Evolutionary conservation across 2,113 vertebrate genomes (phyloP).

Genomic region (Dromaius novaehollandiae): DNA sequence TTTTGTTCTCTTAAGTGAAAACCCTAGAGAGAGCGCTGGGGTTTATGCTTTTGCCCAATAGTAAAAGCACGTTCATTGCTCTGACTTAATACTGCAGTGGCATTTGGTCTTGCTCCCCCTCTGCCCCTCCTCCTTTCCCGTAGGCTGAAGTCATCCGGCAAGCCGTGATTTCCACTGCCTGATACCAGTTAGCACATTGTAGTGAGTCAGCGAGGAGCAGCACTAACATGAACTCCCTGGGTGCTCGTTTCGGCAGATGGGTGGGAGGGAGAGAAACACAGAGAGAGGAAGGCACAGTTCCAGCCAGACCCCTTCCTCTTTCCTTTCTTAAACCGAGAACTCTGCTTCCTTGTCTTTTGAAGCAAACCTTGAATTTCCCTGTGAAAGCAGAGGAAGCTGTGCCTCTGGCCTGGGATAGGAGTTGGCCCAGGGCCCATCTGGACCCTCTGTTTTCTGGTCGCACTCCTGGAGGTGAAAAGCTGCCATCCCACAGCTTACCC

Average conservation of each 20-base stretch:
- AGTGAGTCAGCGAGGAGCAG: background rate
- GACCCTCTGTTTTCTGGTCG: background rate
- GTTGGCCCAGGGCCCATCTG: background rate
- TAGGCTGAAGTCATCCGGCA: conserved; percentile 26
- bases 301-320: background rate
- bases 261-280: background rate
- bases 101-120: background rate
- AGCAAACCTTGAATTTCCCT: background rate
- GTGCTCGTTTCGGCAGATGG: background rate
- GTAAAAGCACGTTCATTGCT: background rate
- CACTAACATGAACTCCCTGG: background rate
- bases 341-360: background rate
- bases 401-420: background rate
- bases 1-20: background rate
- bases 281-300: background rate
- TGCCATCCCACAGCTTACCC: background rate
- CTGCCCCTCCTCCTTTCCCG: background rate
- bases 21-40: background rate
- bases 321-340: background rate
- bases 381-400: background rate
- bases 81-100: background rate
- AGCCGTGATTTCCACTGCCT: background rate
- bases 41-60: background rate
- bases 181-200: conserved; percentile 5
- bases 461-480: background rate